Percentiles rank a stretch among this genome's conserved stretches.
Conservation (phyloP, 2,888 invertebrate species). For the Auanema freiburgensis region DNA sequence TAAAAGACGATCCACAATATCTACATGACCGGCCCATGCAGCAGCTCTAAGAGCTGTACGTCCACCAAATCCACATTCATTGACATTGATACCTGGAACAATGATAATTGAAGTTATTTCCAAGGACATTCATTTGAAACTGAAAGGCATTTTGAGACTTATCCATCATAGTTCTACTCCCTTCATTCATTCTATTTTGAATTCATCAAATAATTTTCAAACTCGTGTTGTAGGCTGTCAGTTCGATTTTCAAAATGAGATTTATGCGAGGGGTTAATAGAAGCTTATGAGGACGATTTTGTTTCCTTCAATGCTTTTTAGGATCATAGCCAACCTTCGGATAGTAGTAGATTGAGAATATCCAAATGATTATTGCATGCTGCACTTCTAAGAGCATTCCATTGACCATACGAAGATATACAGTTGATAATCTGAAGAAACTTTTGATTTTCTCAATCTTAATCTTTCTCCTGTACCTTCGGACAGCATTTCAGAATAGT, state of each 20-base stretch:
- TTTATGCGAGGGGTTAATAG: too few species aligned
- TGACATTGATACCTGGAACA: slow-evolving; percentile 33
- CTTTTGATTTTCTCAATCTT: slow-evolving; percentile 2
- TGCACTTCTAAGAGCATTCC: slow-evolving; percentile 47
- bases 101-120: not conserved
- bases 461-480: not conserved
- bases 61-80: slow-evolving; percentile 45
- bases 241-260: too few species aligned
- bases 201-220: too few species aligned
- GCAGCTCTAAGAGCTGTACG: slow-evolving; percentile 51
- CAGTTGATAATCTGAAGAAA: slow-evolving; percentile 9
- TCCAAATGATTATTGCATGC: slow-evolving; percentile 47
- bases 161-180: too few species aligned
- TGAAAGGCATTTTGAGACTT: too few species aligned
- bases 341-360: slow-evolving; percentile 44
- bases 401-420: slow-evolving; percentile 33
- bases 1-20: slow-evolving; percentile 36
- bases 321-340: slow-evolving; percentile 36
- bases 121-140: not conserved
- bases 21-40: slow-evolving; percentile 45
- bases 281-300: too few species aligned
- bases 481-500: not conserved
- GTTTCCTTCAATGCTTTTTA: too few species aligned
- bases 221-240: too few species aligned
- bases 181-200: too few species aligned